phyloP scores from a whole-genome alignment of 2,888 invertebrate genomes.

The Microchrysa polita region DNA sequence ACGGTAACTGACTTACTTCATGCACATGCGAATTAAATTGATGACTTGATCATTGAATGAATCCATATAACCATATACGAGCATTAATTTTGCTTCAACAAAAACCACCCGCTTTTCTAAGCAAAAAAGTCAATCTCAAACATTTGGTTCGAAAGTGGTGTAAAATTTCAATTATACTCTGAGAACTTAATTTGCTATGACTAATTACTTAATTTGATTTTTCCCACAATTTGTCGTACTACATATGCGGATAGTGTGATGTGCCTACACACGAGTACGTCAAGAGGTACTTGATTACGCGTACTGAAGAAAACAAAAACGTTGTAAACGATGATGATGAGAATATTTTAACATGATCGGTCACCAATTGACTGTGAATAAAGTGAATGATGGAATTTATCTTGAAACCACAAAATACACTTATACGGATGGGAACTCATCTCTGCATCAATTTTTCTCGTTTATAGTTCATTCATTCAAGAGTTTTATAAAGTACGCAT shows the following conservation, averaged over 20 bases:
- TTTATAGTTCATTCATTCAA: neutral
- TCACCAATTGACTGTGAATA: conserved; percentile 34
- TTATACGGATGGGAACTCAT: conserved; percentile 10
- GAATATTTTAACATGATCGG: conserved; percentile 36
- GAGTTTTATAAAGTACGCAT: too few relatives aligned
- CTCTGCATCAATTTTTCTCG: conserved; percentile 21
- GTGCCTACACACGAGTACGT: neutral
- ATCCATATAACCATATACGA: too few relatives aligned
- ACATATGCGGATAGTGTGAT: too few relatives aligned
- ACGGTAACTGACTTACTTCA: too few relatives aligned
- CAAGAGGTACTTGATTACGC: neutral
- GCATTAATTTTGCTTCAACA: too few relatives aligned
- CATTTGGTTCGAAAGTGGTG: conserved; percentile 27
- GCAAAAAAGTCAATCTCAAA: neutral
- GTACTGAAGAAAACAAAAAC: conserved; percentile 7
- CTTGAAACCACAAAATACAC: conserved; percentile 32
- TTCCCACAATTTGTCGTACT: conserved; percentile 21
- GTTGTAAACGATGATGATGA: conserved; percentile 20
- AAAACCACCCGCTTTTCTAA: too few relatives aligned
- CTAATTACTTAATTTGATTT: conserved; percentile 35
- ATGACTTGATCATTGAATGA: too few relatives aligned
- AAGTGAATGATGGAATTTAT: conserved; percentile 32
- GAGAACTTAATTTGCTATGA: conserved; percentile 32
- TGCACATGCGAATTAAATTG: too few relatives aligned
- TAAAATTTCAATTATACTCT: conserved; percentile 36